Conservation (phyloP, 2,797 vertebrate species). For the Eulemur rubriventer region DNA sequence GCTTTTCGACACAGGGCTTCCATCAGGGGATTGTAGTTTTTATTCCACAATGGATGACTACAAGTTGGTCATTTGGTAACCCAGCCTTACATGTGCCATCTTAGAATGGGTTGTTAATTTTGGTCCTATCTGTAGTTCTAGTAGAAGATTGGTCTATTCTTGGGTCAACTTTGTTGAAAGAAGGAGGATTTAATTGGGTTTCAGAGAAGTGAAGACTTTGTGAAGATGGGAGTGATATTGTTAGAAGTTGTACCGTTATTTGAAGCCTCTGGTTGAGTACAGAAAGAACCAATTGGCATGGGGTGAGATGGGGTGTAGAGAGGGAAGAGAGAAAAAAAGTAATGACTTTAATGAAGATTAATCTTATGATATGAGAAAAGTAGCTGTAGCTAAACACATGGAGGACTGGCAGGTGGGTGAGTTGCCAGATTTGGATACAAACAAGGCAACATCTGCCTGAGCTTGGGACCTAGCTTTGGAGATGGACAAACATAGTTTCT, state of each 20-base stretch:
- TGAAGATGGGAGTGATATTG: not conserved
- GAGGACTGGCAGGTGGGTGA: not conserved
- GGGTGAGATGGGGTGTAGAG: not conserved
- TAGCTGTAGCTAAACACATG: not conserved
- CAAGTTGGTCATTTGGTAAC: not conserved
- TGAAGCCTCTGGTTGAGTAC: not conserved
- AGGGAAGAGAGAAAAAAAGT: not conserved
- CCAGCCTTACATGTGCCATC: not conserved
- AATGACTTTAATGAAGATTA: conserved; percentile 18
- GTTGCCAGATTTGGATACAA: not conserved
- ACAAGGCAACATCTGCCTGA: not conserved
- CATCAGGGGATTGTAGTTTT: not conserved
- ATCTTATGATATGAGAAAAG: not conserved
- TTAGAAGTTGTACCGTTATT: not conserved
- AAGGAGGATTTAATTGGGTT: conserved; percentile 34
- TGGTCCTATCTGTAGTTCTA: not conserved
- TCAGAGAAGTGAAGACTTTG: not conserved
- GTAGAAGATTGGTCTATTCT: not conserved
- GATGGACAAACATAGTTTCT: not conserved
- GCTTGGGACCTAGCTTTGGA: conserved; percentile 8
- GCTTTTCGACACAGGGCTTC: not conserved
- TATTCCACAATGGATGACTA: not conserved
- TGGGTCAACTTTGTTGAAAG: not conserved
- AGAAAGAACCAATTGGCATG: not conserved
- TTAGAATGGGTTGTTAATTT: not conserved